Evolutionary conservation across 2,113 vertebrate genomes (phyloP), one percentile per base, ranked within the genome.

Genomic region (Pseudorasbora parva): DNA sequence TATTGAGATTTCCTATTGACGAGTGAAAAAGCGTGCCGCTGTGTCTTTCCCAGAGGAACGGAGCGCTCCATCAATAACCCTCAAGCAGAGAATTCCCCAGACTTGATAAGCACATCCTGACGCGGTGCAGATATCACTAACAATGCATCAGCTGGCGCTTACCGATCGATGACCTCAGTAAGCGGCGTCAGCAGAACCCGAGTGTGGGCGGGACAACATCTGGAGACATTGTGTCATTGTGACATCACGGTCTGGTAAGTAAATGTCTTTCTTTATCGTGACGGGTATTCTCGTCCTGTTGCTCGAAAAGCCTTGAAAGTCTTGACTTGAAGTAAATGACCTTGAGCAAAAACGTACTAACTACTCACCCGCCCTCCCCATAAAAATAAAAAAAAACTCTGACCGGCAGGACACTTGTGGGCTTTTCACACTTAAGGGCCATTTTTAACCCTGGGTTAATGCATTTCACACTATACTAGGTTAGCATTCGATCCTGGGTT

Each of bases 331-430:
- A 80, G 66, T 21, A 68, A 37, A 68, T 68, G 1, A 68, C 30
- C 64, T 66, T 21, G 15, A 33, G 15, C 15, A 33, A 33, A 64
- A 66, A n/a, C 56, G 4, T 59, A 11, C 19, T n/a, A 86, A 74
- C 69, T 54, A 21, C 17, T 15, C 49, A 83, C 47, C 85, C 57
- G 45, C 30, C 68, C 54, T 79, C 68, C 45, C 12, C 3, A n/a
- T n/a, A n/a, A n/a, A n/a, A n/a, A n/a, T 57, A 68, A 33, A 79
- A 21, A 33, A 78, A 69, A 64, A 87, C 69, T 88, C 89, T 89
- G 91, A 91, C 90, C 41, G 76, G 82, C 84, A 84, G 82, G 88
- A 91, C 86, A 73, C 15, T 59, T 23, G 49, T 43, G 54, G 54
- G 7, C 30, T 59, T 41, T 59, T 41, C 33, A 43, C 27, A 17